A percentile compares a stretch with the other conserved stretches of the same genome.
These are phyloP conservation scores for Drosophila multiciliata DNA, from an alignment of 2,888 invertebrate species.

Conservation along the genomic window DNA sequence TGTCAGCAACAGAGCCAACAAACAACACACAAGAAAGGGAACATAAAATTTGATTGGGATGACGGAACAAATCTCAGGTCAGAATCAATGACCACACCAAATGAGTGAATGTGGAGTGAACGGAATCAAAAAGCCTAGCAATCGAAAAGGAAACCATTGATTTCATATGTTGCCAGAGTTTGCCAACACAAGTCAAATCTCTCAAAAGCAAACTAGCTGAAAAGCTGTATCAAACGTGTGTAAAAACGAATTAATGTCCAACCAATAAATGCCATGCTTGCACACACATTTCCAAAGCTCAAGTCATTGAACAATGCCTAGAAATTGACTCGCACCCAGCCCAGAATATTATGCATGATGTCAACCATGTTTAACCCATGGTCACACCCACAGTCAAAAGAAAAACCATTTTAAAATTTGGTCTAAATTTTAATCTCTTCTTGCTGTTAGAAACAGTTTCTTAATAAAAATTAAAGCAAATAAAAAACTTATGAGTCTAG, in stretches of 20 bases:
- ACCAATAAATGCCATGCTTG: too few relatives aligned
- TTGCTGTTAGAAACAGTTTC: background rate
- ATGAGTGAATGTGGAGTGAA: constrained; percentile 26
- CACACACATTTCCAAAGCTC: too few relatives aligned
- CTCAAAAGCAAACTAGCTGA: background rate
- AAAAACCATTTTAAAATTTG: background rate
- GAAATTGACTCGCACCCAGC: too few relatives aligned
- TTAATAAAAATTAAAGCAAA: background rate
- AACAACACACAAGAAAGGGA: constrained; percentile 33
- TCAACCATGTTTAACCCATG: background rate
- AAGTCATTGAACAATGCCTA: too few relatives aligned
- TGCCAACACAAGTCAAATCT: background rate
- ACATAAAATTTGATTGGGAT: constrained; percentile 67
- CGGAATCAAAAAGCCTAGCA: constrained; percentile 35
- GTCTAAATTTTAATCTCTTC: background rate
- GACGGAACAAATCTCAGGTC: constrained; percentile 23
- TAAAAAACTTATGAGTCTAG: too few relatives aligned
- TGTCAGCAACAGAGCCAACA: constrained; percentile 14
- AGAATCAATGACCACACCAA: constrained; percentile 34
- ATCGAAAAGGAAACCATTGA: background rate
- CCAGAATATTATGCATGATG: too few relatives aligned
- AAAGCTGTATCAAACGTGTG: too few relatives aligned
- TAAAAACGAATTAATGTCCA: too few relatives aligned
- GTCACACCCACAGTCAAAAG: background rate
- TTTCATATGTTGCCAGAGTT: background rate